A percentile compares a stretch with the other conserved stretches of the same genome.
These are phyloP conservation scores for Epinotia ramella DNA, from an alignment of 2,888 invertebrate genomes.

Conservation along the genomic window DNA sequence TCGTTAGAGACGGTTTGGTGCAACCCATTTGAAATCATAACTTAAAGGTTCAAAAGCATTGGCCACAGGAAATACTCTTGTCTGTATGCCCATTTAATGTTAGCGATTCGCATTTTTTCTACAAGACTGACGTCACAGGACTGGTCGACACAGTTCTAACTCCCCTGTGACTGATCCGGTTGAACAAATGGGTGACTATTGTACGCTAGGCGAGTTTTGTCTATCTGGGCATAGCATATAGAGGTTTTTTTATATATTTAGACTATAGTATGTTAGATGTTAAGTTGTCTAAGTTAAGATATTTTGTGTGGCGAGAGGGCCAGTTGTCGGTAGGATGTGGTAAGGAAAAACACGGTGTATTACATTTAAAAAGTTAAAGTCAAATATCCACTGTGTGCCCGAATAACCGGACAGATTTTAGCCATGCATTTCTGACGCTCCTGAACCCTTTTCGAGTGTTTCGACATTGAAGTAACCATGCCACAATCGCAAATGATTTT, in stretches of 20 bases:
- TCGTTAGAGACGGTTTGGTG: too few relatives aligned
- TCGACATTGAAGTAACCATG: too few relatives aligned
- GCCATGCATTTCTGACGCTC: too few relatives aligned
- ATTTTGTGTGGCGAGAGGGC: slow-evolving; percentile 39
- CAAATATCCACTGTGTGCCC: not conserved
- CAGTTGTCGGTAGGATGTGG: slow-evolving; percentile 32
- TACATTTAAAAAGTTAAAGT: not conserved
- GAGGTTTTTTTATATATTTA: slow-evolving; percentile 20
- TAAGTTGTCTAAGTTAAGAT: slow-evolving; percentile 48
- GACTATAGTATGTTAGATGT: slow-evolving; percentile 8
- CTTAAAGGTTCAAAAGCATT: too few relatives aligned
- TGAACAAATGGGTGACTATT: slow-evolving; percentile 10
- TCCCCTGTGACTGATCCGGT: not conserved
- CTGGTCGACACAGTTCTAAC: not conserved
- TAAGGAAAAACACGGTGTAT: not conserved
- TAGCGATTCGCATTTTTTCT: slow-evolving; percentile 14
- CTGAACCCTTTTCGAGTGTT: too few relatives aligned
- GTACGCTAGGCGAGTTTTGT: slow-evolving; percentile 46
- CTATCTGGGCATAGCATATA: slow-evolving; percentile 71
- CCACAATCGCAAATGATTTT: too few relatives aligned
- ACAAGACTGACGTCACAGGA: not conserved
- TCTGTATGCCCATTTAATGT: not conserved
- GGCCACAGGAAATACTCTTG: not conserved
- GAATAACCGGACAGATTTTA: too few relatives aligned
- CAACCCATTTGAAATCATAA: too few relatives aligned